phyloP scores from a whole-genome alignment of 1,140 invertebrate genomes.

The Nixonia krombeini region DNA sequence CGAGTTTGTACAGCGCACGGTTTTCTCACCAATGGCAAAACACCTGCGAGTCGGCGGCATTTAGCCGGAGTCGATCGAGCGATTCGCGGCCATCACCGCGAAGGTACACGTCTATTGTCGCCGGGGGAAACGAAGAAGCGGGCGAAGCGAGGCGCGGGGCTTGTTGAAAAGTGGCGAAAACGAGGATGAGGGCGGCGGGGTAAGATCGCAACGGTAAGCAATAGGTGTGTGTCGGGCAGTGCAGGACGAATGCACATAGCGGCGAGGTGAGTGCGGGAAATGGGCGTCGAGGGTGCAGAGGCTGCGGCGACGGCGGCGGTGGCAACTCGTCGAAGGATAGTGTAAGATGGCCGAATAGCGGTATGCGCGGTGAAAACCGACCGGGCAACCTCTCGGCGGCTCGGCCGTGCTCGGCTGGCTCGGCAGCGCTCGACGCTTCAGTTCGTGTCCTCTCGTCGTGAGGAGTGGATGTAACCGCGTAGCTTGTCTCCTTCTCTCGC shows the following conservation, averaged over 20 bases:
- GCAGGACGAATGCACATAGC: neutral
- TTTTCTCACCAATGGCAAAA: too few relatives aligned
- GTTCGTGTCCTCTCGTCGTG: slow-evolving; percentile 44
- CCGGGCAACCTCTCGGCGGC: slow-evolving; percentile 31
- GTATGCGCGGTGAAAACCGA: slow-evolving; percentile 45
- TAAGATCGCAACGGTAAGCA: too few relatives aligned
- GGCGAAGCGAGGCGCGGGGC: neutral
- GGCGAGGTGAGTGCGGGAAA: slow-evolving; percentile 21
- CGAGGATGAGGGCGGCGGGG: too few relatives aligned
- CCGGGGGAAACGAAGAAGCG: neutral
- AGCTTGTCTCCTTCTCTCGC: neutral
- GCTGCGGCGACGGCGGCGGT: neutral
- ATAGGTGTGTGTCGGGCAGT: neutral
- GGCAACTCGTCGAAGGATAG: slow-evolving; percentile 37
- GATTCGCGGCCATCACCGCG: too few relatives aligned
- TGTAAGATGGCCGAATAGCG: slow-evolving; percentile 47
- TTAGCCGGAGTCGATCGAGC: too few relatives aligned
- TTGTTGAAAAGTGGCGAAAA: too few relatives aligned
- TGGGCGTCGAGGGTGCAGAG: slow-evolving; percentile 41
- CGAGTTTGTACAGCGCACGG: too few relatives aligned
- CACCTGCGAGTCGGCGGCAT: too few relatives aligned
- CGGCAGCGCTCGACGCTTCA: slow-evolving; percentile 36
- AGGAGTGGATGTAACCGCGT: slow-evolving; percentile 23
- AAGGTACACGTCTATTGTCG: too few relatives aligned
- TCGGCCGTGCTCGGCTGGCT: slow-evolving; percentile 36